Evolutionary conservation across 1,140 invertebrate species (phyloP), one percentile per base, ranked within the genome.

Genomic region (Mizuhopecten yessoensis): DNA sequence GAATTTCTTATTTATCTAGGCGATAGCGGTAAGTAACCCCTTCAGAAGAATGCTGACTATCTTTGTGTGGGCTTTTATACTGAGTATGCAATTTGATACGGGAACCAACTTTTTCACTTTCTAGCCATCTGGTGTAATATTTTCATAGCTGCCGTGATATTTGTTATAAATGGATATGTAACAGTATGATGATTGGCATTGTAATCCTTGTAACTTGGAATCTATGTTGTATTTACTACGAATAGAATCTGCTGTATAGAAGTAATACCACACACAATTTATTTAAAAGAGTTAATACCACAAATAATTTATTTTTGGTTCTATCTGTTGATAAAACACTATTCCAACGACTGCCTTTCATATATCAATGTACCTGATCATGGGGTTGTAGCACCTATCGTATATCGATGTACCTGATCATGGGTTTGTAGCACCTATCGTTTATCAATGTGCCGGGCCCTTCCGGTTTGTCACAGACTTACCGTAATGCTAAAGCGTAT

Each of bases 1-100:
- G 57, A 75, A 75, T 75, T 75, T 75, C 57, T 75, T 75, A 9
- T 75, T 29, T 75, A 75, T 75, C 57, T 7, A 75, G 57, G 57
- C 23, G 57, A 75, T 75, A 29, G 23, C 20, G 57, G 57, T 75
- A 75, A 75, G 57, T 75, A 29, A 75, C 5, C n/a, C n/a, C n/a
- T n/a, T n/a, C n/a, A n/a, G n/a, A 29, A 17, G 57, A 75, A 75
- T 17, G 57, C 29, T 75, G 57, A 29, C 57, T 75, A 29, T n/a
- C n/a, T 29, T 5, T 7, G 57, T 7, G 5, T 29, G n/a, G 11
- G 57, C 17, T 75, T 29, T 7, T 29, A 20, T 49, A 5, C 45
- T 15, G 11, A 2, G 1, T 49, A 49, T 49, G 1, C 57, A 17
- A 45, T 45, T 15, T 17, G 10, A 1, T 17, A 13, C 29, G 57